Percentiles rank a stretch among this genome's conserved stretches.
phyloP scores from a whole-genome alignment of 2,888 invertebrate genomes.

The Dyspetes luteomarginatus region DNA sequence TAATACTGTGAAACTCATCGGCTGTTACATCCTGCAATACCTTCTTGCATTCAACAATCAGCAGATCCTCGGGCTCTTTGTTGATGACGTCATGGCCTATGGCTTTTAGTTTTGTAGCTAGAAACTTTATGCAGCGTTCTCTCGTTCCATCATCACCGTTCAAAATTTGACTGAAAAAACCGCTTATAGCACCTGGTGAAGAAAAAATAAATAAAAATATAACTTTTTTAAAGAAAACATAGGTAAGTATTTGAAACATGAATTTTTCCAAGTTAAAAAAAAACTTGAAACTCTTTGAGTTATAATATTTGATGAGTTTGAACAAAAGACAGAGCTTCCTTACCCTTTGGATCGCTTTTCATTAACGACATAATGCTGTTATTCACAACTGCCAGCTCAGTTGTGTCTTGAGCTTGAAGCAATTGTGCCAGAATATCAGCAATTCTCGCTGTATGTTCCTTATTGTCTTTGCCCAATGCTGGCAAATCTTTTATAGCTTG shows the following conservation, averaged over 20 bases:
- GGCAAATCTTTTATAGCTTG: slow-evolving; percentile 97
- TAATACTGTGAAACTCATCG: slow-evolving; percentile 95
- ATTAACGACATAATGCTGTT: slow-evolving; percentile 92
- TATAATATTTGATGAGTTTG: too few species aligned
- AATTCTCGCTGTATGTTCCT: slow-evolving; percentile 93
- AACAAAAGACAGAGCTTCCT: too few species aligned
- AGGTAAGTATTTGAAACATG: too few species aligned
- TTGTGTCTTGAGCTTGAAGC: slow-evolving; percentile 92
- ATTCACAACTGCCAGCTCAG: slow-evolving; percentile 93
- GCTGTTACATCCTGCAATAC: slow-evolving; percentile 94
- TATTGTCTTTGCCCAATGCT: slow-evolving; percentile 92
- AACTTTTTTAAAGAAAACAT: not conserved
- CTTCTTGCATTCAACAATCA: slow-evolving; percentile 94
- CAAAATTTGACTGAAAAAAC: slow-evolving; percentile 89
- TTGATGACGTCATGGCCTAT: slow-evolving; percentile 91
- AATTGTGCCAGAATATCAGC: slow-evolving; percentile 97
- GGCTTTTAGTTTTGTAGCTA: slow-evolving; percentile 92
- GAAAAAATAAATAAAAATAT: too few species aligned
- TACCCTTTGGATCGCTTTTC: slow-evolving; percentile 89
- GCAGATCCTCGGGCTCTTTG: slow-evolving; percentile 93
- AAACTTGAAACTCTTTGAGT: not conserved
- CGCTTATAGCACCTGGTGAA: slow-evolving; percentile 86
- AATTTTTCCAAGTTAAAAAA: not conserved
- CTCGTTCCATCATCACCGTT: slow-evolving; percentile 90
- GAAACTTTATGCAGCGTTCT: slow-evolving; percentile 94